Evolutionary conservation across 2,888 invertebrate species (phyloP).

Genomic region (Cataglyphis albicans): DNA sequence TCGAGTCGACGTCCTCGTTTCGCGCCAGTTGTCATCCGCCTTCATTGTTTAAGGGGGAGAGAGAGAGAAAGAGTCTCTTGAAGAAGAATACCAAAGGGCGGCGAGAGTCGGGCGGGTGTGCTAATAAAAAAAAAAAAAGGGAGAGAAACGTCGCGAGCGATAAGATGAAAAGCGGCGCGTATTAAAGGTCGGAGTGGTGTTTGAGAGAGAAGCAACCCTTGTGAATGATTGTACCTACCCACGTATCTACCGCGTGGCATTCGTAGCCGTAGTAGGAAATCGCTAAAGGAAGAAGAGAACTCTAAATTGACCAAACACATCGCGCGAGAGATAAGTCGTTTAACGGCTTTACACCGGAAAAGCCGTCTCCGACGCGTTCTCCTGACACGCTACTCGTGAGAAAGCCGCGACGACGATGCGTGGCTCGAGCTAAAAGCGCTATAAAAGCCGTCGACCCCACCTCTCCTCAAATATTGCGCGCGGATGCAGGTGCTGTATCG

Average conservation of each 20-base stretch:
- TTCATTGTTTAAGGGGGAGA: constrained; percentile 20
- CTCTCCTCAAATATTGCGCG: constrained; percentile 65
- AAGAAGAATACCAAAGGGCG: constrained; percentile 23
- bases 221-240: background rate
- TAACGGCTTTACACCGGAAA: constrained; percentile 67
- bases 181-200: constrained; percentile 73
- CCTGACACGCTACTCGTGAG: constrained; percentile 10
- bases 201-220: constrained; percentile 58
- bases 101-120: constrained; percentile 29
- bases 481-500: constrained; percentile 68
- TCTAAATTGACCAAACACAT: constrained; percentile 74
- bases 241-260: constrained; percentile 32
- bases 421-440: constrained; percentile 61
- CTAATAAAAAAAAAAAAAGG: constrained; percentile 50
- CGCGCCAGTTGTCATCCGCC: constrained; percentile 6
- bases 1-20: constrained; percentile 30
- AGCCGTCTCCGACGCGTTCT: background rate
- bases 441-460: constrained; percentile 64
- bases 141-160: constrained; percentile 53
- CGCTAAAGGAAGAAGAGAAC: constrained; percentile 64
- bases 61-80: constrained; percentile 5
- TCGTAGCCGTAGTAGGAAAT: constrained; percentile 53
- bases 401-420: constrained; percentile 34
- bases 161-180: constrained; percentile 72
- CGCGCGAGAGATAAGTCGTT: constrained; percentile 71